Conservation (phyloP, 2,113 vertebrate genomes). For the Toxostoma redivivum region DNA sequence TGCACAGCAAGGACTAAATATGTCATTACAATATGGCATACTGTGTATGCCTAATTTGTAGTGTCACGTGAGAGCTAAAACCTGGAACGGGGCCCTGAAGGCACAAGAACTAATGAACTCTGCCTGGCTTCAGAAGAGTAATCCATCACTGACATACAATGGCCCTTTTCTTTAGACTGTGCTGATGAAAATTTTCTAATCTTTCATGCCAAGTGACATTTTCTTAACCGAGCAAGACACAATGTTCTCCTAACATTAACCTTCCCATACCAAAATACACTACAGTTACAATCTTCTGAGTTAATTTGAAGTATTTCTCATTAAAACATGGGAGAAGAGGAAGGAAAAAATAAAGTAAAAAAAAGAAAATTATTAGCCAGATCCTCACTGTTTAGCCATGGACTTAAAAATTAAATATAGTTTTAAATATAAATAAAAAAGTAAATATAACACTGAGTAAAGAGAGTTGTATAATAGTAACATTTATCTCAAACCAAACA, state of each 20-base stretch:
- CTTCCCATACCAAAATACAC: neutral
- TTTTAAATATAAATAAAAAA: neutral
- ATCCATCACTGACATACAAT: neutral
- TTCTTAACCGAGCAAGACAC: neutral
- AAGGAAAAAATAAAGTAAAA: neutral
- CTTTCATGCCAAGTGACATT: neutral
- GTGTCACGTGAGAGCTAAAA: neutral
- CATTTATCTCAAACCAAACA: neutral
- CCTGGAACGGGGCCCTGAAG: slow-evolving; percentile 11
- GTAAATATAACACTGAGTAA: neutral
- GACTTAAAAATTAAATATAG: neutral
- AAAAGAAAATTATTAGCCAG: neutral
- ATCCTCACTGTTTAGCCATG: neutral
- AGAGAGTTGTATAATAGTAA: neutral
- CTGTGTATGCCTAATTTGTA: neutral
- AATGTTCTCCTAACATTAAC: neutral
- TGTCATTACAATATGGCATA: neutral
- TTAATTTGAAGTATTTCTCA: neutral
- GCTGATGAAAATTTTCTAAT: neutral
- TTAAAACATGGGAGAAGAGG: neutral
- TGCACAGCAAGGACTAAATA: slow-evolving; percentile 1
- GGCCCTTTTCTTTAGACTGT: neutral
- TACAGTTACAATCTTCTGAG: neutral
- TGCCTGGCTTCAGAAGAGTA: neutral
- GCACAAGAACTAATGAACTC: slow-evolving; percentile 42